Conservation (phyloP, 2,797 vertebrate genomes). For the Acropternis orthonyx region DNA sequence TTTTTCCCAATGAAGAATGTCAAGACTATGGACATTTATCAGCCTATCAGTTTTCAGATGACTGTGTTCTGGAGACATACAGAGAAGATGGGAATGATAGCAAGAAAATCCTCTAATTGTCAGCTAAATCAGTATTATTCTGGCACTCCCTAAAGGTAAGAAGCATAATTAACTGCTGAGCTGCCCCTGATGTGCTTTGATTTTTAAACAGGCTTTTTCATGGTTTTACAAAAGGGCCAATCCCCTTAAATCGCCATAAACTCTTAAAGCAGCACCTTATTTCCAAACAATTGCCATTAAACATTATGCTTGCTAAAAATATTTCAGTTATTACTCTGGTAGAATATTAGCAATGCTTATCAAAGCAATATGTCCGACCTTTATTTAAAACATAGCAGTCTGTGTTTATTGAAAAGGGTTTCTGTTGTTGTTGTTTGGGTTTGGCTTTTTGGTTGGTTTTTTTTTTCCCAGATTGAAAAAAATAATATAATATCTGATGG, state of each 20-base stretch:
- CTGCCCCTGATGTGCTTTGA: not conserved
- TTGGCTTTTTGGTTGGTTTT: not conserved
- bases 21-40: conserved; percentile 28
- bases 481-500: not conserved
- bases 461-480: not conserved
- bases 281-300: not conserved
- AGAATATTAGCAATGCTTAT: not conserved
- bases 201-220: conserved; percentile 5
- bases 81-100: not conserved
- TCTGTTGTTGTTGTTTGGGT: not conserved
- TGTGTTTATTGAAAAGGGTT: not conserved
- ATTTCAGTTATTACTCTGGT: not conserved
- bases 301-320: not conserved
- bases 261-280: not conserved
- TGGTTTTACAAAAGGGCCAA: not conserved
- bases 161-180: conserved; percentile 39
- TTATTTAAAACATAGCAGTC: not conserved
- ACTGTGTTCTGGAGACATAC: not conserved
- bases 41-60: conserved; percentile 34
- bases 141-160: conserved; percentile 5
- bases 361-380: not conserved
- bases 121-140: conserved; percentile 44
- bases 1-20: not conserved
- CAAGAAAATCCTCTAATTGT: conserved; percentile 18
- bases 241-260: not conserved